Evolutionary conservation across 2,113 vertebrate genomes (phyloP), one percentile per base, ranked within the genome.

Genomic region (Pseudorasbora parva): DNA sequence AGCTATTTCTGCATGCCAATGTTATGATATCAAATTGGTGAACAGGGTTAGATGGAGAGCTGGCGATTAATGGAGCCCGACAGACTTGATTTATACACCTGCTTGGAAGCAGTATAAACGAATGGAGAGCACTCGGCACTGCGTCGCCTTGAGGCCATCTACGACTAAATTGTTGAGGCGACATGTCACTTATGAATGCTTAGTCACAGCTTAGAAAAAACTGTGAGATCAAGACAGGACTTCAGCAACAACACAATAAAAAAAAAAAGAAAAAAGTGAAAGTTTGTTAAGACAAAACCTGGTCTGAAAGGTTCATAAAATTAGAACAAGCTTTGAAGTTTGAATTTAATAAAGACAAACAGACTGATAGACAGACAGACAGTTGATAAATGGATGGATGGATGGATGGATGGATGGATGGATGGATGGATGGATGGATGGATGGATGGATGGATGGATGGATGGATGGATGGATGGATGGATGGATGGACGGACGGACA

Each of bases 21-120:
- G 91, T 93, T 94, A 90, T 91, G 90, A 89, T 91, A 90, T 47
- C 84, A 92, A 92, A 92, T 90, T 91, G 90, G 88, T 88, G 88
- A 84, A 87, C 85, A 78, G 86, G 88, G 87, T 85, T 51, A 25
- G 23, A 78, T 1, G 17, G 60, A 86, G 89, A 88, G 89, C 23
- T 49, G 45, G 37, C 3, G 84, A 49, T 78, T 91, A 92, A 92
- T 93, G 76, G 77, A 90, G 85, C 83, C 17, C 33, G 91, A 91
- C 88, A 87, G 90, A 56, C 86, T 91, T 87, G 82, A 92, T 89
- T 91, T 80, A 86, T 83, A 89, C 90, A 92, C 88, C 91, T 91
- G 91, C 84, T 83, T 84, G 62, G n/a, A 41, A 41, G 30, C 74
- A 57, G 19, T 41, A n/a, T 41, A 57, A 77, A 23, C 3, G 10